Evolutionary conservation across 2,797 vertebrate species (phyloP), one percentile per base, ranked within the genome.

Genomic region (Artibeus lituratus): DNA sequence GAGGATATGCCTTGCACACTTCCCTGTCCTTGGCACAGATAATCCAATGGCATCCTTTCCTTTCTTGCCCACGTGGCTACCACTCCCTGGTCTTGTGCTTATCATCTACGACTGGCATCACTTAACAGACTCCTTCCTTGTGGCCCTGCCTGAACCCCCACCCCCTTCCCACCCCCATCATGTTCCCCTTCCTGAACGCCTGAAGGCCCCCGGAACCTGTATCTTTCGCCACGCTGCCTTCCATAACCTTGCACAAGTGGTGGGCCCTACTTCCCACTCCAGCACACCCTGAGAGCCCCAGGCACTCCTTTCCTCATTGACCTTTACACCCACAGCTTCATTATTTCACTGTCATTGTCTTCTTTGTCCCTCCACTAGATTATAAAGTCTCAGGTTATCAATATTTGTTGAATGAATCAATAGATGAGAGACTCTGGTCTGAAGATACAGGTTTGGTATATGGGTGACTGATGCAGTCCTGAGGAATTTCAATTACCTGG

Each of bases 91-190:
- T 35, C 21, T 62, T 10, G 7, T 3, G 62, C 62, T 78, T 44
- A 59, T 49, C 42, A 26, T 24, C 69, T 85, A 51, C 5, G 12
- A 32, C 57, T 7, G 19, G 44, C 15, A 35, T n/a, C 29, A 7
- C 65, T 53, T n/a, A 39, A 19, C 0, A 51, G 42, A 32, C 22
- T 42, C 67, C 32, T 21, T 82, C 22, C 62, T 93, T 57, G 5
- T 2, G 29, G 51, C 42, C 53, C 53, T 39, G 44, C 53, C 44
- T 74, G 15, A 65, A 91, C 32, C 65, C 74, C 29, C 29, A 76
- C 44, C 15, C 19, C 0, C 14, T 4, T 19, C 0, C 0, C 1
- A 0, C 2, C 1, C 7, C 10, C 9, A 12, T 14, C 2, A 1
- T 0, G 4, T 29, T 21, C 44, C 37, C 74, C 49, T 91, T 59